Evolutionary conservation across 2,797 vertebrate species (phyloP).

Genomic region (Centroberyx gerrardi): DNA sequence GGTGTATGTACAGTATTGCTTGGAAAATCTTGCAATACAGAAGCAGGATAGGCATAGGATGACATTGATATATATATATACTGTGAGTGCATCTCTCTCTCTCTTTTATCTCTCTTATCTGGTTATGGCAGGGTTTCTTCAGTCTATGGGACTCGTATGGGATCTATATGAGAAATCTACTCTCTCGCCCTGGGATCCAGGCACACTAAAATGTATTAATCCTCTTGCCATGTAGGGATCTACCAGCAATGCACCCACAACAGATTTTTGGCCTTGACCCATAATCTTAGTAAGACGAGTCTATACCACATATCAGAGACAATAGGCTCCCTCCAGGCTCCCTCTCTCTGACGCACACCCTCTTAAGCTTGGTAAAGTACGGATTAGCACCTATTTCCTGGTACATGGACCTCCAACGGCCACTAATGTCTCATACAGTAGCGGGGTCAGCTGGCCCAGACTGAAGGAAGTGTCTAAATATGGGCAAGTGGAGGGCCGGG

Average conservation of each 20-base stretch:
- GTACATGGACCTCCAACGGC: conserved; percentile 47
- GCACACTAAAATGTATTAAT: background rate
- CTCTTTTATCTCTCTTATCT: no score
- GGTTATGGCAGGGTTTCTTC: background rate
- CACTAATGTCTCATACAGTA: conserved; percentile 60
- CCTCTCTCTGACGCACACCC: conserved; percentile 50
- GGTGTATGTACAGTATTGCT: no score
- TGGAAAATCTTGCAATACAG: no score
- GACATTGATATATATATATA: no score
- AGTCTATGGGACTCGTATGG: background rate
- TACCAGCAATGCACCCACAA: background rate
- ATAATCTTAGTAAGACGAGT: background rate
- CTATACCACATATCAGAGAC: conserved; percentile 44
- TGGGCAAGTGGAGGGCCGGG: conserved; percentile 64
- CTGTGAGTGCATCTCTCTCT: no score
- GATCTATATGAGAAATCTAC: background rate
- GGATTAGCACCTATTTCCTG: conserved; percentile 73
- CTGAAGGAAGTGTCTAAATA: conserved; percentile 84
- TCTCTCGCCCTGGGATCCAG: background rate
- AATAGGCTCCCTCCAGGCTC: background rate
- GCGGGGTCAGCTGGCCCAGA: conserved; percentile 58
- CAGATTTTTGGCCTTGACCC: conserved; percentile 13
- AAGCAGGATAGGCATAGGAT: no score
- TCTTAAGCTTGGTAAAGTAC: conserved; percentile 42
- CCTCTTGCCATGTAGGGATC: conserved; percentile 3